These are phyloP conservation scores for Alexandromys fortis DNA, from an alignment of 2,113 vertebrate species.

Conservation along the genomic window DNA sequence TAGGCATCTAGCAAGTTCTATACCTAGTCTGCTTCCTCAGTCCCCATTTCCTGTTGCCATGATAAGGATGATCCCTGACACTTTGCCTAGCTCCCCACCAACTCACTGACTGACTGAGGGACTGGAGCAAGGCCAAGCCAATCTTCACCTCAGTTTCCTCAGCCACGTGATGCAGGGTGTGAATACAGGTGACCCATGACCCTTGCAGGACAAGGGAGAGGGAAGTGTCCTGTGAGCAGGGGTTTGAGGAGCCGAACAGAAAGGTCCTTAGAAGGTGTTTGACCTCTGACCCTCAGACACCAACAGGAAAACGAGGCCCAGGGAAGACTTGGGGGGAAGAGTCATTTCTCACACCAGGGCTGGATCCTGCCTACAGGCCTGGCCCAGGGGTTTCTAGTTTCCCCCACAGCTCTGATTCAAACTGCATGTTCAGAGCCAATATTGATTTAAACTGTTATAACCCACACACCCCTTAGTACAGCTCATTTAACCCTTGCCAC, in stretches of 20 bases:
- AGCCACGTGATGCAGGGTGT: neutral
- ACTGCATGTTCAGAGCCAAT: slow-evolving; percentile 19
- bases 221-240: neutral
- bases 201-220: neutral
- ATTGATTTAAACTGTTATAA: neutral
- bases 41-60: neutral
- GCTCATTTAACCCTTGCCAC: neutral
- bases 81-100: neutral
- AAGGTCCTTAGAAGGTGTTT: neutral
- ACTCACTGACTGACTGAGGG: neutral
- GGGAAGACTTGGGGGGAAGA: neutral
- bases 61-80: neutral
- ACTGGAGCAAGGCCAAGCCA: neutral
- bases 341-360: neutral
- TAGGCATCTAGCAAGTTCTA: neutral
- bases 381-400: neutral
- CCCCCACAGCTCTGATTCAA: neutral
- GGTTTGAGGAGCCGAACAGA: neutral
- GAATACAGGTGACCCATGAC: neutral
- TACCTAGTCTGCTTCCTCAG: neutral
- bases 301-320: slow-evolving; percentile 24
- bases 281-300: too few species aligned
- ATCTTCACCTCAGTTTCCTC: slow-evolving; percentile 27
- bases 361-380: neutral
- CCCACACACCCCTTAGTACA: neutral